Base-by-base conservation (phyloP, 2,888 invertebrate species). In the Pharmacophagus antenor region DNA sequence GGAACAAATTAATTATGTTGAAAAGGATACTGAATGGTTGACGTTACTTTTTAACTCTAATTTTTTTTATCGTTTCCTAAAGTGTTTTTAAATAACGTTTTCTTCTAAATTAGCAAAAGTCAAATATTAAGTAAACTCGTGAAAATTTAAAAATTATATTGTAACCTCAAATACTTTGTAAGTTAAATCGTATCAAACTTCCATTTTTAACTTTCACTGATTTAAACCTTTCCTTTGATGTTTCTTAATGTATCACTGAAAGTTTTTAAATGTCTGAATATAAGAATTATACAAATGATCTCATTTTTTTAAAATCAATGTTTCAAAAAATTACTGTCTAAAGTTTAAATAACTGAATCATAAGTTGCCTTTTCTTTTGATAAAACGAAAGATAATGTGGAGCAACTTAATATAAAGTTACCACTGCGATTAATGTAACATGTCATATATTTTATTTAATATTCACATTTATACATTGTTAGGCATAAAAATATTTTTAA, bases 211-310 rank as follows among this genome's bases (percentile, higher is more conserved):
- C 47, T 53, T 41, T 25, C 37, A 53, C 53, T 52, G 51, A 52
- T 46, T 52, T 27, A 51, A 58, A 47, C 58, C 53, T 53, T 46
- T 41, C 47, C 31, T 21, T 52, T 31, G 44, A 37, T 52, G 46
- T 58, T 44, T 37, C 37, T 52, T 52, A 58, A 58, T 51, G 51
- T 51, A 37, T 44, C 58, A 22, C 27, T 44, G 22, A 57, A 57
- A 57, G 42, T 57, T 57, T 57, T 51, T 48, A 49, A 49, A 37
- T 25, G 23, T 25, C 23, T 49, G 15, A 20, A 8, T 27, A 17
- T 2, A 18, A 6, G 20, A 27, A 50, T 56, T 21, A n/a, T 12
- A 20, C 12, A 50, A 41, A 37, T 37, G 27, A 18, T 20, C 10
- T 10, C 1, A 37, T 37, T 15, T n/a, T n/a, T n/a, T n/a, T n/a